Conservation (phyloP, 2,888 invertebrate species). For the Pseudococcus longispinus region DNA sequence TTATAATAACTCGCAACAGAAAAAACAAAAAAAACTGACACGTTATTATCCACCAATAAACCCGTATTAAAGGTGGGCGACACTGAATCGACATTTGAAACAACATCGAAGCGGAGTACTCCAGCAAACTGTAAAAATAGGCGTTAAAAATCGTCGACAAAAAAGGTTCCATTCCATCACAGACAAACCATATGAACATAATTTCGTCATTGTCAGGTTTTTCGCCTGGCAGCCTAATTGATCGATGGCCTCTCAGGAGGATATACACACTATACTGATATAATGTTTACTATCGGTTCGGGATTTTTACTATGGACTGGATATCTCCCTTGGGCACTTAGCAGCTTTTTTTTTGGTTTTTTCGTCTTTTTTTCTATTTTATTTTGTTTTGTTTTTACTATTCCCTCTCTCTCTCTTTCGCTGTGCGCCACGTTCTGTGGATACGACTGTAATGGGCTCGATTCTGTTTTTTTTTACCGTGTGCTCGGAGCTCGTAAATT, state of each 20-base stretch:
- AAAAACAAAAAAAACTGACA: neutral
- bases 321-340: conserved; percentile 53
- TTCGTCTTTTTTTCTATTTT: conserved; percentile 9
- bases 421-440: neutral
- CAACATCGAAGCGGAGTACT: neutral
- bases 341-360: conserved; percentile 36
- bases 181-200: conserved; percentile 52
- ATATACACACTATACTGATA: conserved; percentile 55
- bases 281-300: conserved; percentile 55
- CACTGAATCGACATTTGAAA: neutral
- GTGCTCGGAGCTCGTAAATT: conserved; percentile 45
- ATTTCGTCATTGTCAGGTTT: conserved; percentile 57
- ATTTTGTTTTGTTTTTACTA: conserved; percentile 34
- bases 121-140: neutral
- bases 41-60: conserved; percentile 18
- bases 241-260: conserved; percentile 56
- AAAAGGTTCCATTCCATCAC: conserved; percentile 48
- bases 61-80: neutral
- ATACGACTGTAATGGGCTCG: neutral
- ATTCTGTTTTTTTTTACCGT: conserved; percentile 1
- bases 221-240: conserved; percentile 53
- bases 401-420: neutral
- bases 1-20: neutral
- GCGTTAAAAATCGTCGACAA: conserved; percentile 32
- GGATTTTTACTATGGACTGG: conserved; percentile 55